Conservation (phyloP, 2,888 invertebrate species). For the Perizoma flavofasciatum region DNA sequence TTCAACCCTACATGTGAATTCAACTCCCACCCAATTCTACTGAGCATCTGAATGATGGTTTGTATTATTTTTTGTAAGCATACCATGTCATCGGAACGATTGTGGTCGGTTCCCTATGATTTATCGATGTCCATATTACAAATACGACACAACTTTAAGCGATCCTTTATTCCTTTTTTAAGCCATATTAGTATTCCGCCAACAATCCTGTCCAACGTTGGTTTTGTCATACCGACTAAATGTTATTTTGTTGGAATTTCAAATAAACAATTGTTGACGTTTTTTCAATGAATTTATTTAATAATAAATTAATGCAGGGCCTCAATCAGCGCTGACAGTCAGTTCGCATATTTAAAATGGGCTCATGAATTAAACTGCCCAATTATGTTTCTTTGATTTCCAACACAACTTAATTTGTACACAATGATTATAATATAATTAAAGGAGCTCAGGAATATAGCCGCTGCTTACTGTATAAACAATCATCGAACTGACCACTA, state of each 20-base stretch:
- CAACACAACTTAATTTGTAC: slow-evolving; percentile 76
- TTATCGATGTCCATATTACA: slow-evolving; percentile 83
- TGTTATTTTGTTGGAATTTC: slow-evolving; percentile 82
- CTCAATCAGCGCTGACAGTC: slow-evolving; percentile 70
- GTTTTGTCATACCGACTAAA: slow-evolving; percentile 83
- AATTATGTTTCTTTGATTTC: slow-evolving; percentile 62
- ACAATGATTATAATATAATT: slow-evolving; percentile 71
- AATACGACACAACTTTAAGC: slow-evolving; percentile 82
- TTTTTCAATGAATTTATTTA: slow-evolving; percentile 66
- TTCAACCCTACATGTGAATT: slow-evolving; percentile 61
- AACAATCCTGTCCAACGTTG: slow-evolving; percentile 77
- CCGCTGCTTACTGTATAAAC: slow-evolving; percentile 32
- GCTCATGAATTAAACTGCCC: slow-evolving; percentile 74
- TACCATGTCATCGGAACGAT: slow-evolving; percentile 83
- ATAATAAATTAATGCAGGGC: slow-evolving; percentile 70
- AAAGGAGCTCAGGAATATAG: slow-evolving; percentile 27
- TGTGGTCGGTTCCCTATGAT: slow-evolving; percentile 82
- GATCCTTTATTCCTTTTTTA: slow-evolving; percentile 83
- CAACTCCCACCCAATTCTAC: slow-evolving; percentile 78
- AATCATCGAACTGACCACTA: slow-evolving; percentile 23
- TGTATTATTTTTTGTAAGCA: slow-evolving; percentile 81
- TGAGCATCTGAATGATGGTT: slow-evolving; percentile 78
- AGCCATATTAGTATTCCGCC: slow-evolving; percentile 82
- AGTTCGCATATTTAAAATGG: slow-evolving; percentile 60
- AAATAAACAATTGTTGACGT: slow-evolving; percentile 76